Evolutionary conservation across 2,113 vertebrate genomes (phyloP).

Genomic region (Clarias batrachus): DNA sequence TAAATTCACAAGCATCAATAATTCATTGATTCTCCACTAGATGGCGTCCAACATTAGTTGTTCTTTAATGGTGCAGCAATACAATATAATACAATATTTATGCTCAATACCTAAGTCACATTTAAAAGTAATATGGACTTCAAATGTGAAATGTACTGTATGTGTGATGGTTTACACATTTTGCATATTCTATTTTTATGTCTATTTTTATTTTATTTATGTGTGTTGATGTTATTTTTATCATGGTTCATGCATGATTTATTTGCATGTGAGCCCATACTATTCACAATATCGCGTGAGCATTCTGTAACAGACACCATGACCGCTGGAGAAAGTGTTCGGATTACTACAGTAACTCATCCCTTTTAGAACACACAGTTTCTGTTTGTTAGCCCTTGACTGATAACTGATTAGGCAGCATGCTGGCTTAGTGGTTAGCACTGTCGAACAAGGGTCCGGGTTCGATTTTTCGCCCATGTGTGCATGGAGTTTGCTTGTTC

Average conservation of each 20-base stretch:
- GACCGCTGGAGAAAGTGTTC: background rate
- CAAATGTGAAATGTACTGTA: background rate
- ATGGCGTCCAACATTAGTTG: constrained; percentile 20
- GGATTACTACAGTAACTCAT: background rate
- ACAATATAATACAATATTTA: background rate
- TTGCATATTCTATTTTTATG: background rate
- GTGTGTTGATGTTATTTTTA: background rate
- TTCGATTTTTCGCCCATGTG: too few species aligned
- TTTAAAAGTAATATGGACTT: background rate
- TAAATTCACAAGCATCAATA: background rate
- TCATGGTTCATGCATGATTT: background rate
- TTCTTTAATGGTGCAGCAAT: background rate
- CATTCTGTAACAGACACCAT: background rate
- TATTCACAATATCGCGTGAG: background rate
- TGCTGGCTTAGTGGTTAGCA: too few species aligned
- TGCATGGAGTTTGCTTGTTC: too few species aligned
- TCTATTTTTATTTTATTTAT: background rate
- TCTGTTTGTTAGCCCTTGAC: too few species aligned
- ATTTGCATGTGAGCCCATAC: background rate
- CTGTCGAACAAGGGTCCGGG: too few species aligned
- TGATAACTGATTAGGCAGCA: too few species aligned
- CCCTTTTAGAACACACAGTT: too few species aligned
- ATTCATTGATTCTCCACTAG: constrained; percentile 22
- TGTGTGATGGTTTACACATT: background rate
- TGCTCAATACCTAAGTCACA: background rate